Evolutionary conservation across 35 echinoderm and acorn worm genomes (phyloP), one percentile per base, ranked within the genome.

Genomic region (Amphiura filiformis): DNA sequence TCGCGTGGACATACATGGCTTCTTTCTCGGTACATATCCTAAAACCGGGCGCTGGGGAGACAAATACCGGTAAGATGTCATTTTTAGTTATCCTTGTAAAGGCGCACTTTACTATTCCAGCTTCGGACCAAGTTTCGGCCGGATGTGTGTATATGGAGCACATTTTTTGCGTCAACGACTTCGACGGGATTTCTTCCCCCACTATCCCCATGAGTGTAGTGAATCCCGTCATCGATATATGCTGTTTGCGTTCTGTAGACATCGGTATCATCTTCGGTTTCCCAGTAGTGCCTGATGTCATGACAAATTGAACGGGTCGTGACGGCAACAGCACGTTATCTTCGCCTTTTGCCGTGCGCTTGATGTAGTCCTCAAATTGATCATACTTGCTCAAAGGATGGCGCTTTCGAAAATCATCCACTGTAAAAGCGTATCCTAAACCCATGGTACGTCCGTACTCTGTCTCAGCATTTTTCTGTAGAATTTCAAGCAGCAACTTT

Each of bases 351-450:
- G 80, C 80, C 35, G 91, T 83, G 22, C 89, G 56, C 0, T 88
- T 41, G 56, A 94, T 75, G 80, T 87, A 94, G 12, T 84, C 70
- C 34, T 90, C 56, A 64, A 87, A 94, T 65, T 94, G 88, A 37
- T 90, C 88, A 34, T 94, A 94, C 65, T 81, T 83, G 13, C 83
- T 90, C 36, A 94, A 41, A 9, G 93, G 93, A 82, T 94, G 88
- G 28, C 36, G 41, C 11, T 15, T 39, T 31, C 75, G 77, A 22
- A 94, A 84, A 26, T 94, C 88, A 17, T 91, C 38, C 18, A 90
- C 52, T n/a, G 61, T 77, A 32, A 57, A 35, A 39, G 91, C 91
- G 32, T 87, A 36, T 38, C 56, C 47, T 17, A 94, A 88, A n/a
- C 77, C 38, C 77, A 90, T 87, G 37, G 56, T 75, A 37, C 37